Base-by-base conservation (phyloP, 2,888 invertebrate genomes). In the Rhingia rostrata region DNA sequence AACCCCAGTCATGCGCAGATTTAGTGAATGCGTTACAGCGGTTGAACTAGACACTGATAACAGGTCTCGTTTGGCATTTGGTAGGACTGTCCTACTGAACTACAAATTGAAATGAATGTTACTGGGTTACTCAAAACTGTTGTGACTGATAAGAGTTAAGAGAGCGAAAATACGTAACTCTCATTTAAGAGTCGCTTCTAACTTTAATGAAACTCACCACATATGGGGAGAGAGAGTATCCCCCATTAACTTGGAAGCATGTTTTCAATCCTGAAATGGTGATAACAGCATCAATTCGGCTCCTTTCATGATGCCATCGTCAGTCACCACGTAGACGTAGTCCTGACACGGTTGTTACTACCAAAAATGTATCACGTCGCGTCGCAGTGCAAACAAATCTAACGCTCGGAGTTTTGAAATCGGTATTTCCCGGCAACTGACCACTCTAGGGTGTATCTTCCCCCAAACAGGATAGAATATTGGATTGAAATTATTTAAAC, bases 281-380 rank as follows among this genome's bases (percentile, higher is more conserved):
- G 83, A 83, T 83, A 83, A 83, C 79, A 83, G 79, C 83, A 83
- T 83, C 83, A 73, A 63, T 69, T 79, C 45, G 54, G 43, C 54
- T 53, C 45, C 54, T 77, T 49, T 72, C 78, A 72, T 47, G 56
- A 63, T 51, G 53, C 66, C 66, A 32, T 83, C 78, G 54, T 58
- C 63, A 79, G 83, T 79, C 49, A 64, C 39, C 51, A 67, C 56
- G 33, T 58, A 83, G 67, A 79, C 83, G 70, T 69, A 67, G 47
- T 72, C 54, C 54, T 49, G 56, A 39, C 7, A 60, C 61, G 53
- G 45, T 77, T 74, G 58, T 70, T 70, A 53, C 41, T 70, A 10
- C 32, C 4, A 53, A 43, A 35, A 14, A 9, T 58, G 22, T 22
- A 22, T 22, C 43, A 51, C 39, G 9, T 12, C 7, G 35, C 30